A percentile compares a stretch with the other conserved stretches of the same genome.
Conservation (phyloP, 2,888 invertebrate genomes). For the Drosophila phalerata region DNA sequence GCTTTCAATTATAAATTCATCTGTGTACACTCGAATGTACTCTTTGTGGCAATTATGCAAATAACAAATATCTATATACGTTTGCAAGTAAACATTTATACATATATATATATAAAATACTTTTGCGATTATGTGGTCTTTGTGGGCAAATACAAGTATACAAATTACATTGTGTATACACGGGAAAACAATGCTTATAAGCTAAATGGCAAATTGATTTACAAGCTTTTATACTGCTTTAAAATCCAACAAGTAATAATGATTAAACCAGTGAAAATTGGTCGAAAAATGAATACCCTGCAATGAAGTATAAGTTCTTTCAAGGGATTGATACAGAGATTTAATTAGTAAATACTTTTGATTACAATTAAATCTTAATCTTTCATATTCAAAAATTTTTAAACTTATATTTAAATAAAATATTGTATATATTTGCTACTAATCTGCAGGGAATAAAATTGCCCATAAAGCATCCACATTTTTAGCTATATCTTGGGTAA, state of each 20-base stretch:
- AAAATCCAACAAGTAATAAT: background rate
- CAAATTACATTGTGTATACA: slow-evolving; percentile 7
- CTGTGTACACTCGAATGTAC: slow-evolving; percentile 8
- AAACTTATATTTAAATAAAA: background rate
- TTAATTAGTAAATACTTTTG: background rate
- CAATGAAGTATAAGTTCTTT: background rate
- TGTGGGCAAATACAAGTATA: slow-evolving; percentile 20
- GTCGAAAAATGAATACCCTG: background rate
- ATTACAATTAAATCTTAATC: background rate
- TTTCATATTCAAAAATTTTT: background rate
- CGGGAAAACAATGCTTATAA: background rate
- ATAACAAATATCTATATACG: slow-evolving; percentile 20
- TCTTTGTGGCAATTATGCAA: slow-evolving; percentile 50
- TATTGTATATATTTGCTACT: background rate
- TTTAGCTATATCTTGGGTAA: background rate
- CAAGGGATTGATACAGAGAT: background rate
- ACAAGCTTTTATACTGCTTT: slow-evolving; percentile 13
- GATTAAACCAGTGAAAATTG: background rate
- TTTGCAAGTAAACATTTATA: background rate
- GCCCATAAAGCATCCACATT: background rate
- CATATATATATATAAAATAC: slow-evolving; percentile 4
- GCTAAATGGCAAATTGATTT: slow-evolving; percentile 37
- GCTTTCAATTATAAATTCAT: slow-evolving; percentile 34
- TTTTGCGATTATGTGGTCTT: slow-evolving; percentile 12
- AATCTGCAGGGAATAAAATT: background rate